Evolutionary conservation across 1,140 invertebrate species (phyloP).

Genomic region (Bacillus rossius): DNA sequence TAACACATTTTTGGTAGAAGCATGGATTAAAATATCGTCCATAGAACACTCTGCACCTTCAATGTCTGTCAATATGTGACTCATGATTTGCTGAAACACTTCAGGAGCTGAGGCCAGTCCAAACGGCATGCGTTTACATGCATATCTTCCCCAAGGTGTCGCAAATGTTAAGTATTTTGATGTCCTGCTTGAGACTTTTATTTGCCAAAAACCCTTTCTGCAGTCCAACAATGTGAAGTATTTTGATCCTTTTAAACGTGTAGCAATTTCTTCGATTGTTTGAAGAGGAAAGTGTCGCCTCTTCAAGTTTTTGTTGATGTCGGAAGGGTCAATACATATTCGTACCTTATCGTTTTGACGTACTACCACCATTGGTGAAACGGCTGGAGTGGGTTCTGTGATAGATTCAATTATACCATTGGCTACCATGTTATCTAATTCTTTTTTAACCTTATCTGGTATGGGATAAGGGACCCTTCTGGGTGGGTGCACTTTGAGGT

Average conservation of each 20-base stretch:
- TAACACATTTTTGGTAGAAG: no score
- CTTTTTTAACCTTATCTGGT: conserved; percentile 8
- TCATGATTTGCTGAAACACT: conserved; percentile 18
- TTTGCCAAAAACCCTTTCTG: conserved; percentile 20
- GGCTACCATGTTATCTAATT: conserved; percentile 10
- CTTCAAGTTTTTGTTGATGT: conserved; percentile 9
- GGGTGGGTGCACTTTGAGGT: conserved; percentile 10
- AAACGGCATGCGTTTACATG: conserved; percentile 25
- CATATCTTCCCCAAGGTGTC: conserved; percentile 17
- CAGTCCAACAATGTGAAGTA: conserved; percentile 19
- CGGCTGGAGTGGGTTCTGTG: conserved; percentile 11
- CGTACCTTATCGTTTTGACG: conserved; percentile 3
- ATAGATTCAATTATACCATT: conserved; percentile 11
- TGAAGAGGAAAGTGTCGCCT: conserved; percentile 12
- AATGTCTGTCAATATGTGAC: conserved; percentile 8
- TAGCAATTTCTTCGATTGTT: conserved; percentile 19
- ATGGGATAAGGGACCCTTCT: conserved; percentile 8
- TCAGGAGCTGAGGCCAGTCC: conserved; percentile 27
- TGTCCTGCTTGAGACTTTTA: conserved; percentile 14
- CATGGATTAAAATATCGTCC: conserved; percentile 22
- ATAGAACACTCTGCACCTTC: conserved; percentile 14
- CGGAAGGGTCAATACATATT: conserved; percentile 6
- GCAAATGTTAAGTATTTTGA: conserved; percentile 9
- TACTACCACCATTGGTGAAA: conserved; percentile 12
- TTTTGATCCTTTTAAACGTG: conserved; percentile 13